Evolutionary conservation across 2,113 vertebrate species (phyloP).

Genomic region (Xenopus tropicalis): DNA sequence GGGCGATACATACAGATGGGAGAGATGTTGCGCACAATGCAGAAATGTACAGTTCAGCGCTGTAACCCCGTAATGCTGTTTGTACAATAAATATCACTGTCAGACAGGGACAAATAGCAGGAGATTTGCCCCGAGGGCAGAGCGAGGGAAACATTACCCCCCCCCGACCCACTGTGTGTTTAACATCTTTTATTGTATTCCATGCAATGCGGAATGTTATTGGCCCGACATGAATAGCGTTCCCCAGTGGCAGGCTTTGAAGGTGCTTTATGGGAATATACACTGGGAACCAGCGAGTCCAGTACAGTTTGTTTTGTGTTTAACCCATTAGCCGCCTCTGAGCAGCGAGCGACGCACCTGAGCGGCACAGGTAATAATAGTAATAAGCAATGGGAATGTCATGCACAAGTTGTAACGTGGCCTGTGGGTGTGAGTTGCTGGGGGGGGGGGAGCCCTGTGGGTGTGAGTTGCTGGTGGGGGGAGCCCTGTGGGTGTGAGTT

Average conservation of each 20-base stretch:
- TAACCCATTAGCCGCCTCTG: no score
- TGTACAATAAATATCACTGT: slow-evolving; percentile 11
- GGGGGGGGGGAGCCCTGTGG: no score
- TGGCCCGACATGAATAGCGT: slow-evolving; percentile 25
- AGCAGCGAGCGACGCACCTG: no score
- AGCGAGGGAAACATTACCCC: slow-evolving; percentile 16
- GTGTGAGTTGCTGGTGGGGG: no score
- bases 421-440: no score
- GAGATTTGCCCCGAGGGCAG: slow-evolving; percentile 26
- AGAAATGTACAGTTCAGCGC: no score
- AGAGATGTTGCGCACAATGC: no score
- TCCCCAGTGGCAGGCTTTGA: background rate
- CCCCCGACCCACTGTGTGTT: slow-evolving; percentile 14
- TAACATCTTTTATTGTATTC: slow-evolving; percentile 25
- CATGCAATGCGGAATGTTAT: slow-evolving; percentile 5
- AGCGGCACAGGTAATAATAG: no score
- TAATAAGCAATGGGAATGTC: no score
- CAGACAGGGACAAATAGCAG: slow-evolving; percentile 19
- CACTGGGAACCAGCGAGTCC: background rate
- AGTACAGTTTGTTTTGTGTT: background rate
- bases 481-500: no score
- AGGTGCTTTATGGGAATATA: background rate
- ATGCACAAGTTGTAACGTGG: no score
- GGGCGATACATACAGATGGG: no score
- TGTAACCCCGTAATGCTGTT: slow-evolving; percentile 15